Percentiles rank a stretch among this genome's conserved stretches.
Evolutionary conservation across 2,888 invertebrate genomes (phyloP).

Genomic region (Apantesis nais): DNA sequence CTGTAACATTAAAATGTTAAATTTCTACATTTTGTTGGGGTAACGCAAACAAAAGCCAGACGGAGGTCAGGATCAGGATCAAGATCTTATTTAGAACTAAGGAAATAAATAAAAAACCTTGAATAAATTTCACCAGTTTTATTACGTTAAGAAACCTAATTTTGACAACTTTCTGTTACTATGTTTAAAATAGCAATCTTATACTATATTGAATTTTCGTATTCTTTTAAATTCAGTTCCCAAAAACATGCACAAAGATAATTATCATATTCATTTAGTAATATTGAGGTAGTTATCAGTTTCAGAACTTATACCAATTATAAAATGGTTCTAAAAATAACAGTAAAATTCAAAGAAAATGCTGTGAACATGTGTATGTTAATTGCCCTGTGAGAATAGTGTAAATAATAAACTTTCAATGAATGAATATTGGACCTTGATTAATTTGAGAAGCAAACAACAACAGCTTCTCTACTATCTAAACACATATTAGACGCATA

Average conservation of each 20-base stretch:
- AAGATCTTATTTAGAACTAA: too few relatives aligned
- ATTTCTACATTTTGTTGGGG: too few relatives aligned
- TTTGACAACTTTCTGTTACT: conserved; percentile 82
- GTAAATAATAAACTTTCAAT: conserved; percentile 64
- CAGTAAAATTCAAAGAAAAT: conserved; percentile 73
- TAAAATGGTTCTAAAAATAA: conserved; percentile 81
- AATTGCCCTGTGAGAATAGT: conserved; percentile 61
- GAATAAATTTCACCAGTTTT: conserved; percentile 71
- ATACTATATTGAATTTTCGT: conserved; percentile 78
- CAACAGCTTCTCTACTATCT: conserved; percentile 66
- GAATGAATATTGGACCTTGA: conserved; percentile 66
- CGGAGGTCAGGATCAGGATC: too few relatives aligned
- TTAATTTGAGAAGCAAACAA: conserved; percentile 69
- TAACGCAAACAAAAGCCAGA: too few relatives aligned
- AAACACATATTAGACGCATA: conserved; percentile 45
- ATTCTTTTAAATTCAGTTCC: conserved; percentile 76
- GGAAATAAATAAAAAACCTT: conserved; percentile 32
- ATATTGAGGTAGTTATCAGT: conserved; percentile 86
- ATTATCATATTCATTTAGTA: conserved; percentile 85
- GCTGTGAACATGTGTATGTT: conserved; percentile 62
- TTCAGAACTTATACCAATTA: conserved; percentile 85
- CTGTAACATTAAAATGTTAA: too few relatives aligned
- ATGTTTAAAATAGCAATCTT: conserved; percentile 83
- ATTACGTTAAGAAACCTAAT: conserved; percentile 85
- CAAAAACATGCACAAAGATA: conserved; percentile 85